Conservation (phyloP, 2,888 invertebrate species). For the Cerceris ruficornis region DNA sequence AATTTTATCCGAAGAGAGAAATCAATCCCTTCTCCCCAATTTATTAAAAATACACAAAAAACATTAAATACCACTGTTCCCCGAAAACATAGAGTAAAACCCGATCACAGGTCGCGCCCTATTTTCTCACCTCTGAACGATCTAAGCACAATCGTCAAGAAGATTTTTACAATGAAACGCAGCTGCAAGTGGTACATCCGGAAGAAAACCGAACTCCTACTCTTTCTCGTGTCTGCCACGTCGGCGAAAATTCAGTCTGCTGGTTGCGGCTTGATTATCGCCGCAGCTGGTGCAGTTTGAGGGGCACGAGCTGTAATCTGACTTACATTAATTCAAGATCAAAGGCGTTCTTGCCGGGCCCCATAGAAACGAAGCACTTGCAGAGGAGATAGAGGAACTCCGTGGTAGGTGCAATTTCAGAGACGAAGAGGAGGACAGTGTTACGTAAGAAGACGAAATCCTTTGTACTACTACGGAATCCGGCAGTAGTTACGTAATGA, state of each 20-base stretch:
- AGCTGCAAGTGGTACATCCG: background rate
- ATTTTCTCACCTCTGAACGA: too few species aligned
- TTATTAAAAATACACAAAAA: too few species aligned
- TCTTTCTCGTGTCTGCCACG: background rate
- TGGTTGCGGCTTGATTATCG: constrained; percentile 27
- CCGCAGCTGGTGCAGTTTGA: background rate
- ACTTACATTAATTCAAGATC: constrained; percentile 55
- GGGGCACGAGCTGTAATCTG: constrained; percentile 19
- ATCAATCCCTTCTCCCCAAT: too few species aligned
- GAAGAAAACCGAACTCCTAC: background rate
- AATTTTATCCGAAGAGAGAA: too few species aligned
- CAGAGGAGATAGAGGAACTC: background rate
- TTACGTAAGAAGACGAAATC: constrained; percentile 55
- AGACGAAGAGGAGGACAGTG: constrained; percentile 28
- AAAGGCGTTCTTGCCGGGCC: constrained; percentile 40
- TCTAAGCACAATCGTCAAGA: too few species aligned
- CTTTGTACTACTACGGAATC: constrained; percentile 52
- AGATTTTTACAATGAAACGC: background rate
- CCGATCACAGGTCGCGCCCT: too few species aligned
- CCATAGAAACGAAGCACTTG: background rate
- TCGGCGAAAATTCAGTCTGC: constrained; percentile 11
- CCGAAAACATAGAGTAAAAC: too few species aligned
- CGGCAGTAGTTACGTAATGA: constrained; percentile 39
- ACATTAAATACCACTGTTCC: too few species aligned
- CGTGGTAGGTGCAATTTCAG: constrained; percentile 11